phyloP scores from a whole-genome alignment of 2,113 vertebrate genomes.

The Rhadina sibilatrix region DNA sequence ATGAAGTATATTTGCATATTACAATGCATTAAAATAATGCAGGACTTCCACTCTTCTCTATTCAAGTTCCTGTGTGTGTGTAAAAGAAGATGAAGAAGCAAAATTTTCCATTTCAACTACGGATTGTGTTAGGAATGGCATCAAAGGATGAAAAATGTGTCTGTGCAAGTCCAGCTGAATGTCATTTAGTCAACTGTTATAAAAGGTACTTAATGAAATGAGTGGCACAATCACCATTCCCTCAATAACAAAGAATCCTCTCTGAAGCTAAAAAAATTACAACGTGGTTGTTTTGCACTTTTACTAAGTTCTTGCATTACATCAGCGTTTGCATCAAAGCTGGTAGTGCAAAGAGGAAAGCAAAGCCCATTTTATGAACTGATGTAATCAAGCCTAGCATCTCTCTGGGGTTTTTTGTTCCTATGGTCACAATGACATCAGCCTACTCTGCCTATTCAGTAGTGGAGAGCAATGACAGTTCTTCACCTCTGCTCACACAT shows the following conservation, averaged over 20 bases:
- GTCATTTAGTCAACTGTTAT: neutral
- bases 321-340: conserved; percentile 25
- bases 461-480: neutral
- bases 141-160: neutral
- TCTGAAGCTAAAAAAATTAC: neutral
- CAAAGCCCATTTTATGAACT: conserved; percentile 23
- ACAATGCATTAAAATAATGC: neutral
- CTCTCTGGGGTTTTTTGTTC: neutral
- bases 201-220: neutral
- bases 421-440: conserved; percentile 15
- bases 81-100: neutral
- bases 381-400: neutral
- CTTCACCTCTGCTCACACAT: neutral
- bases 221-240: neutral
- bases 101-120: neutral
- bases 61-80: neutral
- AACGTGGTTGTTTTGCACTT: neutral
- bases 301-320: neutral
- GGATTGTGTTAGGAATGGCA: neutral
- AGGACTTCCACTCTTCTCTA: neutral
- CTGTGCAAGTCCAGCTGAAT: neutral
- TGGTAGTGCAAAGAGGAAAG: conserved; percentile 9
- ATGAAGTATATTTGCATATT: neutral
- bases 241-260: neutral
- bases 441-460: neutral